These are phyloP conservation scores for Maconellicoccus hirsutus DNA, from an alignment of 1,140 invertebrate genomes.

Conservation along the genomic window DNA sequence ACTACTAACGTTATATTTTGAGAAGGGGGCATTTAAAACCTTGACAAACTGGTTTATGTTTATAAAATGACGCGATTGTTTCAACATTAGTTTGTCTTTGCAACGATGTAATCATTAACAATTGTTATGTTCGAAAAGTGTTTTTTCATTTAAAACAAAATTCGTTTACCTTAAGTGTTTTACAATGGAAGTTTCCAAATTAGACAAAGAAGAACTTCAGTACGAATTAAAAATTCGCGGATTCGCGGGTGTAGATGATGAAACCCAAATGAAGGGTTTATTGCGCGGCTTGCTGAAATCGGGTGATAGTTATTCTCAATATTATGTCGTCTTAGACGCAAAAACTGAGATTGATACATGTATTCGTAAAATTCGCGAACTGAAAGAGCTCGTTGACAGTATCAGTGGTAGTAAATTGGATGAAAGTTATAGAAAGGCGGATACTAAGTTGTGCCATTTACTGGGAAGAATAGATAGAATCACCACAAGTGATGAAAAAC, in stretches of 20 bases:
- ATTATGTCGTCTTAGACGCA: conserved; percentile 1
- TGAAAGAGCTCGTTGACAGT: conserved; percentile 19
- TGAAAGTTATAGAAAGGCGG: conserved; percentile 21
- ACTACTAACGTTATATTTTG: neutral
- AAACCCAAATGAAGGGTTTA: conserved; percentile 23
- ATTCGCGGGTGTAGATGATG: neutral
- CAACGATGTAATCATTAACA: neutral
- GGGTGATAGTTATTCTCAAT: neutral
- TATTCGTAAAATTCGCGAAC: conserved; percentile 18
- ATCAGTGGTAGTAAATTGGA: conserved; percentile 22
- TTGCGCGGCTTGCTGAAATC: conserved; percentile 23
- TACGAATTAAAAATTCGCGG: conserved; percentile 24
- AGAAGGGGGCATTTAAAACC: conserved; percentile 1
- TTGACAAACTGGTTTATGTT: conserved; percentile 16
- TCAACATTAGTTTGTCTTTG: neutral
- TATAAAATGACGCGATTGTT: neutral
- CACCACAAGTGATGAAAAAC: neutral
- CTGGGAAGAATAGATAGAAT: conserved; percentile 24
- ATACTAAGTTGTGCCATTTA: conserved; percentile 26
- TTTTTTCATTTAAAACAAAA: neutral
- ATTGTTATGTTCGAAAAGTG: neutral
- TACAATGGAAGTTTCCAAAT: conserved; percentile 24
- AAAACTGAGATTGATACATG: conserved; percentile 19
- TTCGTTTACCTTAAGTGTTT: neutral
- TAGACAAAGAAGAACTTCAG: conserved; percentile 24